Conservation (phyloP, 2,888 invertebrate species). For the Imbricaverruca yamaguchii region DNA sequence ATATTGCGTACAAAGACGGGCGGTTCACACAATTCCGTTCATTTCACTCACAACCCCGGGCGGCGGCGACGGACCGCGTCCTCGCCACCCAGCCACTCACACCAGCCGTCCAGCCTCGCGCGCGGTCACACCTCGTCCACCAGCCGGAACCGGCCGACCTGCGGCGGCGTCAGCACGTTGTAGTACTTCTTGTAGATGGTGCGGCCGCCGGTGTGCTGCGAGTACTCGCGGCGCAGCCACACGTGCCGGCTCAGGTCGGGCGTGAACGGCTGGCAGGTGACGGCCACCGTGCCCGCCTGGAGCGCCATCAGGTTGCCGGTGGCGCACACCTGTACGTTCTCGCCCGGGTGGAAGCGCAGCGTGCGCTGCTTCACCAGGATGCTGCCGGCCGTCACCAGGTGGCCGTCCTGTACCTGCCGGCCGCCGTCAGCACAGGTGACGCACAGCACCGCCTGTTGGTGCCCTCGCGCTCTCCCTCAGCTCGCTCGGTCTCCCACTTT, state of each 20-base stretch:
- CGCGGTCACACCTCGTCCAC: constrained; percentile 4
- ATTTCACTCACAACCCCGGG: no score
- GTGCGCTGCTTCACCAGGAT: constrained; percentile 2
- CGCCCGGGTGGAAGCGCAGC: background rate
- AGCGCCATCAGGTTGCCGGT: constrained; percentile 4
- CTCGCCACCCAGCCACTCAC: no score
- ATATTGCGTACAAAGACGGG: no score
- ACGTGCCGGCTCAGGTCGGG: background rate
- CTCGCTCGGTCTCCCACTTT: no score
- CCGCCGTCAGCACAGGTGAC: background rate
- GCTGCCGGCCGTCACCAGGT: background rate
- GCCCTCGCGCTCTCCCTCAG: no score
- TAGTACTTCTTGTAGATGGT: constrained; percentile 12
- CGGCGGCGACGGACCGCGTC: no score
- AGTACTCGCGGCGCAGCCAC: constrained; percentile 5
- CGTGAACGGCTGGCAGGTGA: constrained; percentile 6
- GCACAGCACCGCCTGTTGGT: no score
- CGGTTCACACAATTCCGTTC: no score
- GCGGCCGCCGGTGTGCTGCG: background rate
- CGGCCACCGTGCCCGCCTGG: background rate
- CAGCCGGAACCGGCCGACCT: background rate
- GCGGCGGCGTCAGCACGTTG: background rate
- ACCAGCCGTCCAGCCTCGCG: constrained; percentile 43
- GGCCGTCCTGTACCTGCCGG: background rate
- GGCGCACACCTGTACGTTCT: background rate